Evolutionary conservation across 2,888 invertebrate genomes (phyloP).

Genomic region (Pyrrhopygopsis socrates): DNA sequence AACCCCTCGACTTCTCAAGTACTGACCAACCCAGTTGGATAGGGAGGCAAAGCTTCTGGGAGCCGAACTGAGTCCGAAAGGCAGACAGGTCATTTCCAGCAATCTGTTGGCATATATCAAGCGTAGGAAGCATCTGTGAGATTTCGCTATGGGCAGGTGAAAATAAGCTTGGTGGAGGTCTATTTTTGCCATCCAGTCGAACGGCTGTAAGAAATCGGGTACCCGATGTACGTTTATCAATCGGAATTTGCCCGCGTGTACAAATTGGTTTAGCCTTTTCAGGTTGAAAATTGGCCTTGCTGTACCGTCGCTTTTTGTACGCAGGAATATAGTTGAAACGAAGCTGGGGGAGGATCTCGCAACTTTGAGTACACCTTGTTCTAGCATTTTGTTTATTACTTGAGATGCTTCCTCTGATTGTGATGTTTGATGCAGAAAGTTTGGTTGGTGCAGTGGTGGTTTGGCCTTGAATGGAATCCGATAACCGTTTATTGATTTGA

Average conservation of each 20-base stretch:
- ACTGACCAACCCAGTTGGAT: neutral
- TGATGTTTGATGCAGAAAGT: no score
- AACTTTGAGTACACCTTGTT: neutral
- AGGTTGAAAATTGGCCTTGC: conserved; percentile 21
- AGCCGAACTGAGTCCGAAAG: neutral
- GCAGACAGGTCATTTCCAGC: neutral
- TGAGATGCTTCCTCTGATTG: neutral
- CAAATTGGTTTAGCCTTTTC: neutral
- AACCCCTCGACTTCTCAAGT: neutral
- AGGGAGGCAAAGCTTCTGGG: neutral
- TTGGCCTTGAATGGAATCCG: conserved; percentile 32
- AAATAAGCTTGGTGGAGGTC: conserved; percentile 83
- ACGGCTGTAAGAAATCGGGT: conserved; percentile 81
- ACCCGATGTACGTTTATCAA: conserved; percentile 37
- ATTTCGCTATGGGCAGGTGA: conserved; percentile 62
- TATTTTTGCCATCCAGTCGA: conserved; percentile 82
- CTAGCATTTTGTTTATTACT: conserved; percentile 12
- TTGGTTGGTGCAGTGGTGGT: conserved; percentile 1
- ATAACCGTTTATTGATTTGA: conserved; percentile 29
- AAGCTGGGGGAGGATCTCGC: conserved; percentile 18
- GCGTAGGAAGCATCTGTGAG: neutral
- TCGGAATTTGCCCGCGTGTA: neutral
- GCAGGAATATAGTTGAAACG: conserved; percentile 34
- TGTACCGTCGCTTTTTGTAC: neutral
- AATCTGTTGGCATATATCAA: neutral